Evolutionary conservation across 2,888 invertebrate species (phyloP).

Genomic region (Myopa testacea): DNA sequence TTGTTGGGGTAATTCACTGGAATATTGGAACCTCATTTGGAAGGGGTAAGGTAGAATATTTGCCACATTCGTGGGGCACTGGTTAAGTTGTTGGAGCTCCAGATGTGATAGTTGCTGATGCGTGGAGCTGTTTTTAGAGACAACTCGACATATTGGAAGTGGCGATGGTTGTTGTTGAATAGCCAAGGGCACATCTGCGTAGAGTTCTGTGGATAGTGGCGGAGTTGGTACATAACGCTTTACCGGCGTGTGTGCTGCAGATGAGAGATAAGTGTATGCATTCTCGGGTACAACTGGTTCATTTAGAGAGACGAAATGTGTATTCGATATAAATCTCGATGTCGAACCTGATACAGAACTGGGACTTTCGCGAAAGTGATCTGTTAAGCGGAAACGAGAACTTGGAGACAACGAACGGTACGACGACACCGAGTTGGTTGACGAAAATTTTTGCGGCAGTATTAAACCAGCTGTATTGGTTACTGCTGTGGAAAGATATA

Average conservation of each 20-base stretch:
- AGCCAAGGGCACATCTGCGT: conserved; percentile 47
- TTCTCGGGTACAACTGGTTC: conserved; percentile 62
- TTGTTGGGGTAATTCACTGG: conserved; percentile 32
- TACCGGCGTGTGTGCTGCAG: conserved; percentile 68
- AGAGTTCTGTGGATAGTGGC: conserved; percentile 62
- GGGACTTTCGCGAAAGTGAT: conserved; percentile 60
- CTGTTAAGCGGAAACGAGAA: conserved; percentile 62
- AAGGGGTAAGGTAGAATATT: conserved; percentile 62
- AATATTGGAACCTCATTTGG: conserved; percentile 63
- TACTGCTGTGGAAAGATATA: conserved; percentile 38
- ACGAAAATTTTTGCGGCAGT: conserved; percentile 34
- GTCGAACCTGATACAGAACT: conserved; percentile 42
- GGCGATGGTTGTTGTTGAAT: conserved; percentile 39
- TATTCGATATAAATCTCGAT: conserved; percentile 52
- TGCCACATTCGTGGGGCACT: conserved; percentile 29
- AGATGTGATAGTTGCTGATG: conserved; percentile 46
- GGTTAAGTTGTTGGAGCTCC: conserved; percentile 38
- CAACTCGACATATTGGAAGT: conserved; percentile 40
- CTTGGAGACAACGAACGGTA: conserved; percentile 65
- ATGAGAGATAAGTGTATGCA: conserved; percentile 63
- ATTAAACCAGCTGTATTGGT: not conserved
- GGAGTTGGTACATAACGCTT: conserved; percentile 68
- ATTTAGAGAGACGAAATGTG: conserved; percentile 57
- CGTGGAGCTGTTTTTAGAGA: conserved; percentile 39
- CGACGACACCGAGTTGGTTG: conserved; percentile 32